phyloP scores from a whole-genome alignment of 2,113 vertebrate species.

The Tragelaphus strepsiceros region DNA sequence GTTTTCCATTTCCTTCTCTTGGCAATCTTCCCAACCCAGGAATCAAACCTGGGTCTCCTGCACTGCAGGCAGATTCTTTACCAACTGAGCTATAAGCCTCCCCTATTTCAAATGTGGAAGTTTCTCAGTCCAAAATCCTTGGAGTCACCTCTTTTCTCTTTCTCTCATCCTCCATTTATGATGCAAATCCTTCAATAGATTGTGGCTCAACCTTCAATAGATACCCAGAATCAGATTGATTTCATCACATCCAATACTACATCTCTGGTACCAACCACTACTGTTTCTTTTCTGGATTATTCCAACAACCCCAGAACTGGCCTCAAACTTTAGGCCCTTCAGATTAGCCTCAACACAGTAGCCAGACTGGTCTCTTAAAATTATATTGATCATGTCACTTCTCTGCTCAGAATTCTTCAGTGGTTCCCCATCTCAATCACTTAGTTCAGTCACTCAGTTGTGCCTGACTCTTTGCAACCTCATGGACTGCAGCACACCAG shows the following conservation, averaged over 20 bases:
- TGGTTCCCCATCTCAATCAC: background rate
- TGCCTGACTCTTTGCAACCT: background rate
- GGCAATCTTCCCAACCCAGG: background rate
- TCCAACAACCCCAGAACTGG: background rate
- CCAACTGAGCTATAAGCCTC: background rate
- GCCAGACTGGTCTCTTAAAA: background rate
- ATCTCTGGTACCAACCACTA: background rate
- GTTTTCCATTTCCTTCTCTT: background rate
- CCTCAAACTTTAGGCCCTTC: background rate
- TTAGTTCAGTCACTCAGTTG: background rate
- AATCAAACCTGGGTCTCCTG: background rate
- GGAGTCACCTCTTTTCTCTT: background rate
- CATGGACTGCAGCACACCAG: background rate
- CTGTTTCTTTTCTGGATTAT: background rate
- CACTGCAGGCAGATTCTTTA: background rate
- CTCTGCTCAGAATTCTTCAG: background rate
- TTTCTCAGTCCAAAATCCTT: background rate
- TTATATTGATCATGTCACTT: background rate
- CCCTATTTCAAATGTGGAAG: background rate
- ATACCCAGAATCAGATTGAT: background rate
- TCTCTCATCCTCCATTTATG: background rate
- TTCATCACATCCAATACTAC: background rate
- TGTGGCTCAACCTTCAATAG: background rate
- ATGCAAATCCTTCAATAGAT: background rate
- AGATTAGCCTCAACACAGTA: background rate